These are phyloP conservation scores for Neodiprion pinetum DNA, from an alignment of 1,140 invertebrate genomes.

Conservation along the genomic window DNA sequence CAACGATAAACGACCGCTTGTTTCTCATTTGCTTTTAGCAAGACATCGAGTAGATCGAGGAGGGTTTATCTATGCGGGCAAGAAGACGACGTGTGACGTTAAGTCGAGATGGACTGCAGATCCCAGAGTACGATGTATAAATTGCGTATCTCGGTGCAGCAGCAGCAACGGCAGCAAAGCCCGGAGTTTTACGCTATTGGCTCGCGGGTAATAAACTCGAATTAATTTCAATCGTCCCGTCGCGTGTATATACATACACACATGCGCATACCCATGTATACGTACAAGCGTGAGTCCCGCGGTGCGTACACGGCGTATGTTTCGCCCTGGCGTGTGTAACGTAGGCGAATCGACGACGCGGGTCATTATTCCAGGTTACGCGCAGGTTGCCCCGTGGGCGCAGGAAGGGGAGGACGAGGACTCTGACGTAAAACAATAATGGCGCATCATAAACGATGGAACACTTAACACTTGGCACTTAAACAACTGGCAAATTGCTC, in stretches of 20 bases:
- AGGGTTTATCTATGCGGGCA: too few species aligned
- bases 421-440: slow-evolving; percentile 63
- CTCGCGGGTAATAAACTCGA: slow-evolving; percentile 51
- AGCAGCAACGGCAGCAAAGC: not conserved
- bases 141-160: not conserved
- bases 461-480: slow-evolving; percentile 64
- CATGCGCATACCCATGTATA: slow-evolving; percentile 16
- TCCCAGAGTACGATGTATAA: not conserved
- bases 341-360: not conserved
- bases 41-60: too few species aligned
- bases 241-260: not conserved
- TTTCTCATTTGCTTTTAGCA: too few species aligned
- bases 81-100: too few species aligned
- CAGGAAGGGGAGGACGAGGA: slow-evolving; percentile 35
- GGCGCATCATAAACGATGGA: slow-evolving; percentile 61
- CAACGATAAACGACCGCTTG: too few species aligned
- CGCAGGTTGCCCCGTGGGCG: slow-evolving; percentile 7
- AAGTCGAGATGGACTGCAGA: not conserved
- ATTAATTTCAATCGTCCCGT: slow-evolving; percentile 60
- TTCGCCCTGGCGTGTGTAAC: too few species aligned
- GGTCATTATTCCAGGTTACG: slow-evolving; percentile 4
- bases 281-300: not conserved
- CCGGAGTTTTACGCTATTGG: not conserved
- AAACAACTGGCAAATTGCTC: slow-evolving; percentile 65
- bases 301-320: too few species aligned